A percentile compares a stretch with the other conserved stretches of the same genome.
phyloP scores from a whole-genome alignment of 2,888 invertebrate species.

The Galeopsomyia nigrocyanea region DNA sequence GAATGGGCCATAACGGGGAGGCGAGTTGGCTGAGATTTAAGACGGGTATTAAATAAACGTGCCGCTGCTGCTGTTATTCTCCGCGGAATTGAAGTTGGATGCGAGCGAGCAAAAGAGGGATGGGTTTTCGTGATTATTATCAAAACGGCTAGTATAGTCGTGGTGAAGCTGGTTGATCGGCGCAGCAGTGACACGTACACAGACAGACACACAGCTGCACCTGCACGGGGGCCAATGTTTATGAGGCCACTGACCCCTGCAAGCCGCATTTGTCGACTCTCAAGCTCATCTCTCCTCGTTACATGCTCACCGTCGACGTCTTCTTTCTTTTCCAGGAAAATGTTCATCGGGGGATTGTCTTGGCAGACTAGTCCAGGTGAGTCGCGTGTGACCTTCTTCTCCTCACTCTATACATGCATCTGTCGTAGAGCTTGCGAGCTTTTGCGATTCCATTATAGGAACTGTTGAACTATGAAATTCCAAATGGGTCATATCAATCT shows the following conservation, averaged over 20 bases:
- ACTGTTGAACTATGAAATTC: too few species aligned
- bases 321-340: conserved; percentile 93
- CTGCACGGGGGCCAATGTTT: conserved; percentile 57
- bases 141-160: too few species aligned
- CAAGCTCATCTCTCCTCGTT: too few species aligned
- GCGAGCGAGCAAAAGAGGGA: conserved; percentile 8
- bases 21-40: neutral
- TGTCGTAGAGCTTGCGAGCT: too few species aligned
- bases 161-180: too few species aligned
- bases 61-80: neutral
- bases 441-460: too few species aligned
- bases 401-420: too few species aligned
- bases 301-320: conserved; percentile 51
- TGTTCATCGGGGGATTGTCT: conserved; percentile 99
- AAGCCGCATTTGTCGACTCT: conserved; percentile 29
- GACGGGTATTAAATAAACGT: conserved; percentile 27
- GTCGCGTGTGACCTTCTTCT: conserved; percentile 52
- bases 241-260: conserved; percentile 51
- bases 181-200: conserved; percentile 46
- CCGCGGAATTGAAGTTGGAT: conserved; percentile 7
- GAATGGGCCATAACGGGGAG: too few species aligned
- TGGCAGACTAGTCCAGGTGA: conserved; percentile 99
- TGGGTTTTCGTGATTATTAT: too few species aligned
- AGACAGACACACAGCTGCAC: conserved; percentile 50
- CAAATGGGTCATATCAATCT: too few species aligned